Evolutionary conservation across 2,113 vertebrate species (phyloP), one percentile per base, ranked within the genome.

Genomic region (Gobiocypris rarus): DNA sequence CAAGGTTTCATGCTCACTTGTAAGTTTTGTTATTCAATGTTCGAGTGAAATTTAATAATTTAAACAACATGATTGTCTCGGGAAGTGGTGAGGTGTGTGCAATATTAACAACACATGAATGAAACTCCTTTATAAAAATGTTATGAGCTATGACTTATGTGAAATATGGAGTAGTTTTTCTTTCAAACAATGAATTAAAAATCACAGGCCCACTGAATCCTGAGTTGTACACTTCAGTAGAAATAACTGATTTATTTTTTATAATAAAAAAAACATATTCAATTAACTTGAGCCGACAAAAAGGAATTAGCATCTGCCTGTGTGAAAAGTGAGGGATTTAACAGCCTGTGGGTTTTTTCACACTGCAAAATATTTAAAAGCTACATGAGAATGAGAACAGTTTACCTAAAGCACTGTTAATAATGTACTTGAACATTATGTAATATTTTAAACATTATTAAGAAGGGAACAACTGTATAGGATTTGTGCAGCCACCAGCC

Each of bases 211-310:
- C 22, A 43, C 14, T 26, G 11, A 48, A 74, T 9, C 13, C 61
- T 5, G 3, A 67, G 28, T 67, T 50, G 45, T 75, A 26, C 28
- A 24, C 71, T 50, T 26, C 71, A 50, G 71, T 31, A 74, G 28
- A 75, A 48, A 50, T 48, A 73, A 50, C 71, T 24, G 11, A 26
- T 73, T 13, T 73, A 28, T 73, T 48, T 73, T 50, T 1, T 14
- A 26, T 28, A 43, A 74, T 74, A 28, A 74, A 74, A 74, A 45
- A 74, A 50, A 0, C 14, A 6, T 50, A 26, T 50, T 43, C 71
- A 50, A 74, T 74, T 50, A 74, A 74, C 70, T 74, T 74, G 43
- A 73, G 24, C 41, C 4, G 43, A 74, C 31, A 74, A 50, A 74
- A 74, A 45, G 71, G 45, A 74, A 50, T 50, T 74, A 50, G 14